phyloP scores from a whole-genome alignment of 2,113 vertebrate genomes.

The Phoenicopterus ruber region DNA sequence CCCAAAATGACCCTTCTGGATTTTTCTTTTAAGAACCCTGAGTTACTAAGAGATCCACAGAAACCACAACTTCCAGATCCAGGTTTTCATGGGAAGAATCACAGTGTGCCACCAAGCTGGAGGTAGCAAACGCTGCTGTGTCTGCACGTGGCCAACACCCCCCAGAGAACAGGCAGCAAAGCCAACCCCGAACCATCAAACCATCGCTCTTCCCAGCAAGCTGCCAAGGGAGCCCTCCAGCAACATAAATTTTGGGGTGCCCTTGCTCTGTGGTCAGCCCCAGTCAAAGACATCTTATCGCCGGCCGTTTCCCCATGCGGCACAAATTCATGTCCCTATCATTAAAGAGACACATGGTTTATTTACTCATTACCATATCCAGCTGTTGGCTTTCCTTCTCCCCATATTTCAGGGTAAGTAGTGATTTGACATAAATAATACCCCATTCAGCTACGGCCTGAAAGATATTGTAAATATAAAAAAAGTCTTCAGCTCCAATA shows the following conservation, averaged over 20 bases:
- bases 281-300: slow-evolving; percentile 20
- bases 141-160: neutral
- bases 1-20: neutral
- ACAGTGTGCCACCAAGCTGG: fast-evolving
- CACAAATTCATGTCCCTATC: slow-evolving; percentile 67
- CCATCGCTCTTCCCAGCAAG: neutral
- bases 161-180: neutral
- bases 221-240: slow-evolving; percentile 38
- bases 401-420: slow-evolving; percentile 67
- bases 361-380: slow-evolving; percentile 73
- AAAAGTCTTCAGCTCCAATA: slow-evolving; percentile 35
- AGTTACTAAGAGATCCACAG: neutral
- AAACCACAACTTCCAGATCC: neutral
- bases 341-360: slow-evolving; percentile 70
- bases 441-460: slow-evolving; percentile 38
- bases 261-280: slow-evolving; percentile 59
- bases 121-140: neutral
- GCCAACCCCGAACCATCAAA: neutral
- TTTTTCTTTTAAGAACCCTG: neutral
- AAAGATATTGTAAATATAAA: slow-evolving; percentile 60
- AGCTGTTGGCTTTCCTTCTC: slow-evolving; percentile 67
- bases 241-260: slow-evolving; percentile 57
- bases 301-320: neutral
- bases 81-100: neutral
- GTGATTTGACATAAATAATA: slow-evolving; percentile 69